phyloP scores from a whole-genome alignment of 2,113 vertebrate genomes.

The Gorsachius goisagi region DNA sequence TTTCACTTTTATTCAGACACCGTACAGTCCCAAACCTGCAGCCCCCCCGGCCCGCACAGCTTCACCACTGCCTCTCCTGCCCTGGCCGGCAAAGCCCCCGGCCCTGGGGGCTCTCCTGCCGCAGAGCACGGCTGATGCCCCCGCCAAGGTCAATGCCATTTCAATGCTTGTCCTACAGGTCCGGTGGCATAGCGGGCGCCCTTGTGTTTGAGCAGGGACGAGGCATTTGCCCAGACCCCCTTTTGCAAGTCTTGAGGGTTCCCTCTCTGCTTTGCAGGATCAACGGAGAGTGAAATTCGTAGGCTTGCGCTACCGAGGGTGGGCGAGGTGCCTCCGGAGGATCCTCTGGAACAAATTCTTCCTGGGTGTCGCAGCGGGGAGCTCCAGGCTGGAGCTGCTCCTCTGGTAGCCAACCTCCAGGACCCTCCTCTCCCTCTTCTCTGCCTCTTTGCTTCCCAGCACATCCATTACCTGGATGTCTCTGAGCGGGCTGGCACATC shows the following conservation, averaged over 20 bases:
- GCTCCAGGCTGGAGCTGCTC: background rate
- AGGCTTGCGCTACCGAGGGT: background rate
- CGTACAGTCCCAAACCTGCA: background rate
- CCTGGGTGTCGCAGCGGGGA: background rate
- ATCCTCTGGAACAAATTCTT: constrained; percentile 14
- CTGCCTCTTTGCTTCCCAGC: background rate
- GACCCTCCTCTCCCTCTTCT: background rate
- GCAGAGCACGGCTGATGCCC: background rate
- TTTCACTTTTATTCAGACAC: background rate
- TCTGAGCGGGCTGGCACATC: background rate
- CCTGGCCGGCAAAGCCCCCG: rapidly evolving
- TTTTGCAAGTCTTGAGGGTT: background rate
- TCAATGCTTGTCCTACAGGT: background rate
- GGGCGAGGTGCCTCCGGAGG: constrained; percentile 16
- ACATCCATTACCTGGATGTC: background rate
- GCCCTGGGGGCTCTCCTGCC: background rate
- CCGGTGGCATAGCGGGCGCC: background rate
- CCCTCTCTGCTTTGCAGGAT: background rate
- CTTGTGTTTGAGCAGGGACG: background rate
- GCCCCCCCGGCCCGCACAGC: rapidly evolving
- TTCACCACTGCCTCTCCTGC: background rate
- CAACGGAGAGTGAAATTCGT: background rate
- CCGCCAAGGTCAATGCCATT: background rate
- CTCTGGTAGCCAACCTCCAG: background rate
- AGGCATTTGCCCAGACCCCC: background rate